A percentile compares a stretch with the other conserved stretches of the same genome.
Conservation (phyloP, 2,113 vertebrate genomes). For the Xenopus tropicalis region DNA sequence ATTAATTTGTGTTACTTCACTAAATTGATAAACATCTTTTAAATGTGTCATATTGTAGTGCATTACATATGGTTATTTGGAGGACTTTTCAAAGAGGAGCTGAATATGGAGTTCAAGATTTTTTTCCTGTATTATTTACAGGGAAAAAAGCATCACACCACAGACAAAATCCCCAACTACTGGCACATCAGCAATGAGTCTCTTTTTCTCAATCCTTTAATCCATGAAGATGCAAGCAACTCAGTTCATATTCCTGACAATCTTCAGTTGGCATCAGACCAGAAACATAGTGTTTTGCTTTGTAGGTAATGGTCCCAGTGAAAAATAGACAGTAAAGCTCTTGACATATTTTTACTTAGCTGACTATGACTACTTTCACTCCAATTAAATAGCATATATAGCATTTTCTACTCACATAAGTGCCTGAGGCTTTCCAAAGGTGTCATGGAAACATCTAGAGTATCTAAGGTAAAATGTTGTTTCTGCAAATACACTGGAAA, state of each 20-base stretch:
- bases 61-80: too few relatives aligned
- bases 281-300: not conserved
- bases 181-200: not conserved
- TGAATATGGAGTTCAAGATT: too few relatives aligned
- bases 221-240: not conserved
- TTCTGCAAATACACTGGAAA: not conserved
- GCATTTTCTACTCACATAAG: not conserved
- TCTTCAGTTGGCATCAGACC: not conserved
- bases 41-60: too few relatives aligned
- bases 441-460: not conserved
- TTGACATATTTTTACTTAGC: slow-evolving; percentile 14
- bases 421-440: not conserved
- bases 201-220: slow-evolving; percentile 5
- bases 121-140: too few relatives aligned
- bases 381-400: slow-evolving; percentile 1
- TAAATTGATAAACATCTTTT: too few relatives aligned
- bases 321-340: not conserved
- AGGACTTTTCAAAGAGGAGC: too few relatives aligned
- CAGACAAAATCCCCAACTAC: not conserved
- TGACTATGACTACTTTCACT: not conserved
- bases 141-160: not conserved
- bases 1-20: too few relatives aligned
- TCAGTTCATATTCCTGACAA: not conserved
- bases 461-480: not conserved
- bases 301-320: slow-evolving; percentile 9